A percentile compares a stretch with the other conserved stretches of the same genome.
Evolutionary conservation across 2,113 vertebrate genomes (phyloP).

Genomic region (Xiphophorus maculatus): DNA sequence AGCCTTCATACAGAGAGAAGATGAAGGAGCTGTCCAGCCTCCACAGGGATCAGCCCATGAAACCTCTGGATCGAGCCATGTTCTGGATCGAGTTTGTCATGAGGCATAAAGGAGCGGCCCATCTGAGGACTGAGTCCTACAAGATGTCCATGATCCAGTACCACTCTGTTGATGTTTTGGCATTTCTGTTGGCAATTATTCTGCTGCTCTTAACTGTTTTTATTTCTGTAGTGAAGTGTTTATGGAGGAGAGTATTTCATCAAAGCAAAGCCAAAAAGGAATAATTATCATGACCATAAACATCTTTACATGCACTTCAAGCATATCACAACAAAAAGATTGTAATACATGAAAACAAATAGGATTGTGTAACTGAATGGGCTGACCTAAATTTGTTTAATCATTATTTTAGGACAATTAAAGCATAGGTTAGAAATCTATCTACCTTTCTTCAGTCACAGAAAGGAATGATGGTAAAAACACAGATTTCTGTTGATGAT

Average conservation of each 20-base stretch:
- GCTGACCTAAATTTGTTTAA: neutral
- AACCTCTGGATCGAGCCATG: slow-evolving; percentile 64
- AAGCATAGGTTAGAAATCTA: neutral
- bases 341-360: too few species aligned
- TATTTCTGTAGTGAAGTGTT: slow-evolving; percentile 9
- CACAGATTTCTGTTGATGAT: too few species aligned
- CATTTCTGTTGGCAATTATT: slow-evolving; percentile 35
- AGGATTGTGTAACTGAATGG: too few species aligned
- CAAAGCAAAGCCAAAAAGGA: slow-evolving; percentile 56
- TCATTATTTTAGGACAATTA: neutral
- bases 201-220: neutral
- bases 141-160: slow-evolving; percentile 66
- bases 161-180: slow-evolving; percentile 54
- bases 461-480: too few species aligned
- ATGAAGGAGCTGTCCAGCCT: slow-evolving; percentile 67
- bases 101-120: slow-evolving; percentile 66
- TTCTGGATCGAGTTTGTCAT: slow-evolving; percentile 77
- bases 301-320: too few species aligned
- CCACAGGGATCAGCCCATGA: slow-evolving; percentile 67
- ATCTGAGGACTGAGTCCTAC: slow-evolving; percentile 67
- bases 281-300: slow-evolving; percentile 8
- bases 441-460: too few species aligned
- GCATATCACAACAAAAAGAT: too few species aligned
- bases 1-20: slow-evolving; percentile 59
- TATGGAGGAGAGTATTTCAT: slow-evolving; percentile 38